These are phyloP conservation scores for Notothenia rossii DNA, from an alignment of 2,113 vertebrate species.

Conservation along the genomic window DNA sequence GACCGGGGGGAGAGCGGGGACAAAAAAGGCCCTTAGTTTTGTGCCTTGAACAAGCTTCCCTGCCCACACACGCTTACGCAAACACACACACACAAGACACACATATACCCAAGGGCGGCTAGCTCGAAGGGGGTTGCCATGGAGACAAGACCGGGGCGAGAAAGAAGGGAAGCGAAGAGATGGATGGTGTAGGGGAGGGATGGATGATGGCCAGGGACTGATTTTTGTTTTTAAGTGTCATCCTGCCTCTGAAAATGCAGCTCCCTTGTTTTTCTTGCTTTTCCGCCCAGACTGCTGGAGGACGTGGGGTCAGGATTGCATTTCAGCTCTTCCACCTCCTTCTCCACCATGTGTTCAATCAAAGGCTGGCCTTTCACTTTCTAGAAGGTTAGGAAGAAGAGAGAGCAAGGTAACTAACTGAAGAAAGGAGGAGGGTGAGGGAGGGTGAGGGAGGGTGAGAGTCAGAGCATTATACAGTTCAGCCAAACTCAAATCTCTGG, in stretches of 20 bases:
- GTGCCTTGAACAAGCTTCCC: constrained; percentile 72
- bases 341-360: constrained; percentile 56
- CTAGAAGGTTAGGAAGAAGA: constrained; percentile 41
- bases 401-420: constrained; percentile 11
- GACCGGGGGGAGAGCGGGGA: constrained; percentile 57
- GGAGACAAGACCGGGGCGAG: constrained; percentile 78
- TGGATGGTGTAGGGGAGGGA: constrained; percentile 61
- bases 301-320: constrained; percentile 44
- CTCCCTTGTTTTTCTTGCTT: constrained; percentile 22
- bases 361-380: constrained; percentile 56
- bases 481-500: constrained; percentile 16
- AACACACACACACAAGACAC: constrained; percentile 33
- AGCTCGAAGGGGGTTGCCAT: constrained; percentile 80
- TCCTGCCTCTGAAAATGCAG: constrained; percentile 47
- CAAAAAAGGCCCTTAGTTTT: constrained; percentile 65
- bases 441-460: not conserved
- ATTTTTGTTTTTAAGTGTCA: constrained; percentile 58
- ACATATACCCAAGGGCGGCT: constrained; percentile 72
- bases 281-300: constrained; percentile 9
- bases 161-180: constrained; percentile 65
- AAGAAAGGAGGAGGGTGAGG: constrained; percentile 1
- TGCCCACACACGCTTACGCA: constrained; percentile 60
- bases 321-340: constrained; percentile 34
- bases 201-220: constrained; percentile 67
- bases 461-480: constrained; percentile 5